These are phyloP conservation scores for Mesocricetus auratus DNA, from an alignment of 2,113 vertebrate species.

Conservation along the genomic window DNA sequence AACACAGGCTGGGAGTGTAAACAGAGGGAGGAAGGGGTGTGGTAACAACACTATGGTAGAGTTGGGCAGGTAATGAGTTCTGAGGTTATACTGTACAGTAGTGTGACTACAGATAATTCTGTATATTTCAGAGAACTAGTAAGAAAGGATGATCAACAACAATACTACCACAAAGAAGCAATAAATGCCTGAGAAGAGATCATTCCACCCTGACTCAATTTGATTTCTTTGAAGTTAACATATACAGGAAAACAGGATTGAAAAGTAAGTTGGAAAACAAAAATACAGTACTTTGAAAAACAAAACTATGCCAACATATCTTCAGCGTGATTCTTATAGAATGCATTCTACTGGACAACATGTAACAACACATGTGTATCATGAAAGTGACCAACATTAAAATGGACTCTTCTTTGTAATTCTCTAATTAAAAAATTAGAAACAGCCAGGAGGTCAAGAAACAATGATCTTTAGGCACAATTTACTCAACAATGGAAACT, in stretches of 20 bases:
- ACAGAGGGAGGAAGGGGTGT: neutral
- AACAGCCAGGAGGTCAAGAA: neutral
- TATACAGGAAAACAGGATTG: neutral
- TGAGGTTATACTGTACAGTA: neutral
- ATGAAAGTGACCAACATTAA: neutral
- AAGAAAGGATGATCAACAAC: neutral
- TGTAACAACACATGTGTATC: neutral
- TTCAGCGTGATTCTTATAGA: neutral
- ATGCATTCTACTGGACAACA: neutral
- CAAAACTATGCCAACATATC: neutral
- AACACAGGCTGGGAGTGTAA: neutral
- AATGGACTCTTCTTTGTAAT: neutral
- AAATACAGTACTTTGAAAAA: constrained; percentile 1
- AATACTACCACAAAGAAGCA: neutral
- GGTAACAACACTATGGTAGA: neutral
- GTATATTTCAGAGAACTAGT: neutral
- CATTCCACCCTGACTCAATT: neutral
- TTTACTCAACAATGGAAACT: neutral
- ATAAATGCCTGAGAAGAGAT: neutral
- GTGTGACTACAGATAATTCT: neutral
- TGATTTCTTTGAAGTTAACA: constrained; percentile 32
- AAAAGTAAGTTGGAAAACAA: neutral
- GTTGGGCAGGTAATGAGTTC: neutral
- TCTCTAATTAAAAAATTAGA: neutral
- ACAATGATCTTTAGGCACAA: neutral